Evolutionary conservation across 2,888 invertebrate genomes (phyloP), one percentile per base, ranked within the genome.

Genomic region (Scelioninae gen. 1): DNA sequence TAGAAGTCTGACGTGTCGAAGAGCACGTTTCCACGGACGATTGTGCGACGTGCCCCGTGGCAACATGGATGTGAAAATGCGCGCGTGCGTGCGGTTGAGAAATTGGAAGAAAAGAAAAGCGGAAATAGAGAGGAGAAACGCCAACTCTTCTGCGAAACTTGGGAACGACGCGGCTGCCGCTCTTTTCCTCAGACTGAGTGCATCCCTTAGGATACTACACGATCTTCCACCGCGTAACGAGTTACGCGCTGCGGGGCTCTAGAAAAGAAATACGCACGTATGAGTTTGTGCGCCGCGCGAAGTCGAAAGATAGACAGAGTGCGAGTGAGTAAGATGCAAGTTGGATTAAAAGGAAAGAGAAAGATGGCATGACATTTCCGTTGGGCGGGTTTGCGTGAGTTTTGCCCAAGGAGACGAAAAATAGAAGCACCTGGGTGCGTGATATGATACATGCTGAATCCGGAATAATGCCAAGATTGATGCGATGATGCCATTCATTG

Each of bases 171-270:
- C 83, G 75, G 68, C 83, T 83, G 82, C 84, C 81, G 62, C 82
- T 79, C 80, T 65, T 66, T 77, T 72, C 68, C 81, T 80, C 75
- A 77, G 86, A 84, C 86, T 86, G 85, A 88, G 87, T 88, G 86
- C 87, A 88, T 84, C 87, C 87, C 86, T 86, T 87, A 86, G 85
- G 86, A 85, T 85, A 85, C 85, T 75, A 77, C 77, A 77, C 82
- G 74, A 77, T 77, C 84, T 83, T 71, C 79, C 56, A 78, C 32
- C 53, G 76, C 71, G 69, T 84, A 84, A 82, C 82, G 84, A 84
- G 84, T 82, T 84, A 75, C 78, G 58, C 79, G 76, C 76, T 75
- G 74, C 79, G 63, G 74, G 82, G 79, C 76, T 82, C 62, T 34
- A 45, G 16, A 32, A 60, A 60, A 72, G 71, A 80, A 74, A 56